These are phyloP conservation scores for Leuctra nigra DNA, from an alignment of 2,888 invertebrate genomes.

Conservation along the genomic window DNA sequence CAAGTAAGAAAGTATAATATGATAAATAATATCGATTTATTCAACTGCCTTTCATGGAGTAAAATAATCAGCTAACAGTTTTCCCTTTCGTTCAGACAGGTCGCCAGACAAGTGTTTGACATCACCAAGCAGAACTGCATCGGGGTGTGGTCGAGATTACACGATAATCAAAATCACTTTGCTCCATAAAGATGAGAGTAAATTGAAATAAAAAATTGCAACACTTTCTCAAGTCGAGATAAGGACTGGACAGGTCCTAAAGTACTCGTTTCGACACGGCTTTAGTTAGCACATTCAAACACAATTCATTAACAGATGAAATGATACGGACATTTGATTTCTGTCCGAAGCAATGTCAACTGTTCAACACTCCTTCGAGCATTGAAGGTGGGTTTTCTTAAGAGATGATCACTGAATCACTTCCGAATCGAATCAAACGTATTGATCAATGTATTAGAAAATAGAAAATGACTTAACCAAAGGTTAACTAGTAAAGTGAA, in stretches of 20 bases:
- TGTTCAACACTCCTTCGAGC: too few relatives aligned
- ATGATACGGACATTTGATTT: not conserved
- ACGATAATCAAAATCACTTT: not conserved
- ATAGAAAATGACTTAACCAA: too few relatives aligned
- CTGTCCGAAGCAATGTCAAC: not conserved
- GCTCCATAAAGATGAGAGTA: conserved; percentile 8
- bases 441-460: too few relatives aligned
- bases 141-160: not conserved
- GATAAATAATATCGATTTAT: not conserved
- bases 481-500: too few relatives aligned
- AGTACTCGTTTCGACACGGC: too few relatives aligned
- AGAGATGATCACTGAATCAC: too few relatives aligned
- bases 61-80: not conserved
- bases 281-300: too few relatives aligned
- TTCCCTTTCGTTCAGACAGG: conserved; percentile 4
- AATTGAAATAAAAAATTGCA: not conserved
- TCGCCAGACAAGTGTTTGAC: not conserved
- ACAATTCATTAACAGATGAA: not conserved
- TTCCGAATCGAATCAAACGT: too few relatives aligned
- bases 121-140: not conserved
- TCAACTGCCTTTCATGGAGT: conserved; percentile 1
- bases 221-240: not conserved
- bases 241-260: too few relatives aligned
- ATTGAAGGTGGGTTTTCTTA: too few relatives aligned
- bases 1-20: too few relatives aligned